phyloP scores from a whole-genome alignment of 2,113 vertebrate species.

The Labrus mixtus region DNA sequence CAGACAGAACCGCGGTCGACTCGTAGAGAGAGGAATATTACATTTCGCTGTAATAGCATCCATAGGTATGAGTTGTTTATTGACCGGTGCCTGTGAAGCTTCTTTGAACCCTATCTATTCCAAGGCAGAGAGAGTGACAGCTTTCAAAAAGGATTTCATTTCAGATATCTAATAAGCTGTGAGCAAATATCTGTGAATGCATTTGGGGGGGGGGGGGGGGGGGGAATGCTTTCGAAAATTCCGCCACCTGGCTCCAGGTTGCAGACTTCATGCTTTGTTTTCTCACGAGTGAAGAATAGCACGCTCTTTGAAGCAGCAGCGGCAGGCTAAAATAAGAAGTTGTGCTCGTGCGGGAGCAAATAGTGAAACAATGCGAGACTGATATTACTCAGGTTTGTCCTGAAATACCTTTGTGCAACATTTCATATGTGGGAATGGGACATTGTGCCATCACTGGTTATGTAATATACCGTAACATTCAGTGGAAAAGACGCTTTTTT shows the following conservation, averaged over 20 bases:
- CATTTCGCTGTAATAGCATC: constrained; percentile 26
- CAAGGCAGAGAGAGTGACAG: constrained; percentile 18
- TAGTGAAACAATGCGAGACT: background rate
- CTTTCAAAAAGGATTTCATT: constrained; percentile 54
- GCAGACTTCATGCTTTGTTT: constrained; percentile 15
- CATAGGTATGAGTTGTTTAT: constrained; percentile 55
- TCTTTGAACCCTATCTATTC: constrained; percentile 41
- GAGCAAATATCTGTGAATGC: constrained; percentile 28
- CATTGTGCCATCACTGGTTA: background rate
- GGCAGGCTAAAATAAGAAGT: background rate
- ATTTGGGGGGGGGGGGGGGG: background rate
- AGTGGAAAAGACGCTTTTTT: too few species aligned
- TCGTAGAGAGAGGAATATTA: constrained; percentile 36
- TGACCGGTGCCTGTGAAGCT: constrained; percentile 27
- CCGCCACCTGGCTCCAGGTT: background rate
- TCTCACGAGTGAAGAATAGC: constrained; percentile 5
- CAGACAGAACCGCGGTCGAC: constrained; percentile 9
- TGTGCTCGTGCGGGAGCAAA: background rate
- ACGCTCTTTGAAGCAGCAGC: constrained; percentile 15
- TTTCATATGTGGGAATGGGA: too few species aligned
- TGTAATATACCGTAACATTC: background rate
- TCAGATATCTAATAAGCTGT: constrained; percentile 43
- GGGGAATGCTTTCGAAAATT: constrained; percentile 12
- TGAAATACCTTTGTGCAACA: constrained; percentile 6
- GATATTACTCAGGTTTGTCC: background rate